Conservation (phyloP, 1,140 invertebrate species). For the Leptinotarsa undecemlineata region DNA sequence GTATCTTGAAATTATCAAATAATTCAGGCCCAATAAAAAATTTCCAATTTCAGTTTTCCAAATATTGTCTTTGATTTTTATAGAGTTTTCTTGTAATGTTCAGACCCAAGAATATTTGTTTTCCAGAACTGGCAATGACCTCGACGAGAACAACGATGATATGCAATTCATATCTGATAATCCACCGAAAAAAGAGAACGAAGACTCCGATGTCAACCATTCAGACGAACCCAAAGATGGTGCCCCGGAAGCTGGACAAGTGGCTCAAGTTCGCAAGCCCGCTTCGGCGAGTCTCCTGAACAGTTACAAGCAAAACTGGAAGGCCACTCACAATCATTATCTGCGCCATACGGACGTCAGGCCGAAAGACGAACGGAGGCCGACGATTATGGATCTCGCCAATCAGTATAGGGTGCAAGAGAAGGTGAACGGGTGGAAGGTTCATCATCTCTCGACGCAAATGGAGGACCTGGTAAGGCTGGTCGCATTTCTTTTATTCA, state of each 20-base stretch:
- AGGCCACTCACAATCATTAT: constrained; percentile 78
- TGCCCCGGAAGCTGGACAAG: constrained; percentile 41
- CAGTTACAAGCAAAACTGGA: constrained; percentile 60
- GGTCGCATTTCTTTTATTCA: background rate
- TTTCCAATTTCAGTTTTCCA: too few species aligned
- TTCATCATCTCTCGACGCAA: constrained; percentile 88
- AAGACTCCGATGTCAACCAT: constrained; percentile 50
- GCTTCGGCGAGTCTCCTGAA: constrained; percentile 57
- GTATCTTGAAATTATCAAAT: too few species aligned
- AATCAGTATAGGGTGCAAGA: constrained; percentile 86
- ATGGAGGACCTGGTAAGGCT: constrained; percentile 84
- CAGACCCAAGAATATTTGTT: background rate
- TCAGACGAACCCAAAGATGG: constrained; percentile 51
- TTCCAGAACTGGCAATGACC: constrained; percentile 65
- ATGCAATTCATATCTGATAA: constrained; percentile 68
- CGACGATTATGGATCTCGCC: constrained; percentile 85
- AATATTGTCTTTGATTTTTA: too few species aligned
- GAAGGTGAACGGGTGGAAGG: constrained; percentile 94
- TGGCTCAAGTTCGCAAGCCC: constrained; percentile 52
- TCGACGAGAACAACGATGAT: constrained; percentile 69
- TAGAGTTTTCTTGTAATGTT: too few species aligned
- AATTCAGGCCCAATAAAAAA: too few species aligned
- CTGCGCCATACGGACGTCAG: constrained; percentile 84
- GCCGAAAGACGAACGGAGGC: constrained; percentile 80
- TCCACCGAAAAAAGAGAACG: constrained; percentile 54